Evolutionary conservation across 2,888 invertebrate species (phyloP).

Genomic region (Salticus scenicus): DNA sequence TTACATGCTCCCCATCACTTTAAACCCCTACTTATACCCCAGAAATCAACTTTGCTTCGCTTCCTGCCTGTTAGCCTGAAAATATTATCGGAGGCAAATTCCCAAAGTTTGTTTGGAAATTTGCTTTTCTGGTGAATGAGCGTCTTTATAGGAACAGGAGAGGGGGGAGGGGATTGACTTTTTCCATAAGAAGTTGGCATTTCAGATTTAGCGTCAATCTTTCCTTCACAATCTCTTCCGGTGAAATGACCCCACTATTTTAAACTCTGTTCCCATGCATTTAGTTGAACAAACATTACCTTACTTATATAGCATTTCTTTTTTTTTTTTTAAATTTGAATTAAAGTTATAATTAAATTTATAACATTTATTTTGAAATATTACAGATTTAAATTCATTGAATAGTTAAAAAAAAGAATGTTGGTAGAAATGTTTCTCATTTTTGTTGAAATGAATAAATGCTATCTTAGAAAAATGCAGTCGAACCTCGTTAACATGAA

Average conservation of each 20-base stretch:
- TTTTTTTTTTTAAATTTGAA: too few relatives aligned
- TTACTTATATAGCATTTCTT: too few relatives aligned
- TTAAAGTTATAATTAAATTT: too few relatives aligned
- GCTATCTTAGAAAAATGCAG: too few relatives aligned
- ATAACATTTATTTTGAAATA: too few relatives aligned
- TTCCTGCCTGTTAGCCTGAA: constrained; percentile 54
- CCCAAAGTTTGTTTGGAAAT: constrained; percentile 63
- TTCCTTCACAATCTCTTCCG: constrained; percentile 21
- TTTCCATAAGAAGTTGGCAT: constrained; percentile 48
- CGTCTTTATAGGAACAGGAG: constrained; percentile 52
- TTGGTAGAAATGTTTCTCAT: too few relatives aligned
- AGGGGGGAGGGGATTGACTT: constrained; percentile 15
- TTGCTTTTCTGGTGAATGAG: constrained; percentile 59
- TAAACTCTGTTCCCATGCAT: not conserved
- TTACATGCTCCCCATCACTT: constrained; percentile 11
- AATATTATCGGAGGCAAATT: constrained; percentile 58
- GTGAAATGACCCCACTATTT: constrained; percentile 1
- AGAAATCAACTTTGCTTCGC: constrained; percentile 51
- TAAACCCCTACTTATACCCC: constrained; percentile 21
- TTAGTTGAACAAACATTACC: too few relatives aligned
- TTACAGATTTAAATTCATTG: too few relatives aligned
- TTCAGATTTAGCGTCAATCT: constrained; percentile 62
- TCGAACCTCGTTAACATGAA: too few relatives aligned
- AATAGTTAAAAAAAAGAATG: too few relatives aligned
- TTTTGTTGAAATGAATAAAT: too few relatives aligned